A percentile compares a stretch with the other conserved stretches of the same genome.
Evolutionary conservation across 1,140 invertebrate species (phyloP).

Genomic region (Drosophila ercepeae): DNA sequence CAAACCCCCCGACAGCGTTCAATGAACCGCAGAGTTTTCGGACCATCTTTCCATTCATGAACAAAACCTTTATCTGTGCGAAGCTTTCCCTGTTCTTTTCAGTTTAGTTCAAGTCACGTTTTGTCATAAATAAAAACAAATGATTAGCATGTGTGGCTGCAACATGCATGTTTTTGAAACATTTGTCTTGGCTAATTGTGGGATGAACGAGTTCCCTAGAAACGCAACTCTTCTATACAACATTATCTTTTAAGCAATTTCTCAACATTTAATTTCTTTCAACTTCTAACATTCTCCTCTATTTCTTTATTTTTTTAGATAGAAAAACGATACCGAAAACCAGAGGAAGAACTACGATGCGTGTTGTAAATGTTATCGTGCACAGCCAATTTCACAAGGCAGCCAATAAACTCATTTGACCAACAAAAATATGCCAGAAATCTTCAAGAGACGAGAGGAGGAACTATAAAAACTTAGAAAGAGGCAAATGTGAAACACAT

Average conservation of each 20-base stretch:
- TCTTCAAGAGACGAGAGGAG: neutral
- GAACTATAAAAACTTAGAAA: neutral
- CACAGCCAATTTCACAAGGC: constrained; percentile 9
- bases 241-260: neutral
- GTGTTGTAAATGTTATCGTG: constrained; percentile 29
- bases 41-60: constrained; percentile 8
- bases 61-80: neutral
- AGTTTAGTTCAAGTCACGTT: constrained; percentile 56
- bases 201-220: constrained; percentile 1
- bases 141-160: constrained; percentile 60
- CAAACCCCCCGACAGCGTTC: constrained; percentile 54
- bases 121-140: constrained; percentile 55
- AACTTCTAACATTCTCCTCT: constrained; percentile 6
- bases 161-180: constrained; percentile 7
- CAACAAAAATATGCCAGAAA: constrained; percentile 30
- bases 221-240: neutral
- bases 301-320: neutral
- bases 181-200: constrained; percentile 20
- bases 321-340: constrained; percentile 28
- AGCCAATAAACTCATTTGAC: neutral
- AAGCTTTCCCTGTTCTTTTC: constrained; percentile 14
- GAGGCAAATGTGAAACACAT: constrained; percentile 61
- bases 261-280: neutral
- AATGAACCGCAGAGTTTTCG: constrained; percentile 57
- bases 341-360: constrained; percentile 15